These are phyloP conservation scores for Ormyrus labotus DNA, from an alignment of 2,888 invertebrate species.

Conservation along the genomic window DNA sequence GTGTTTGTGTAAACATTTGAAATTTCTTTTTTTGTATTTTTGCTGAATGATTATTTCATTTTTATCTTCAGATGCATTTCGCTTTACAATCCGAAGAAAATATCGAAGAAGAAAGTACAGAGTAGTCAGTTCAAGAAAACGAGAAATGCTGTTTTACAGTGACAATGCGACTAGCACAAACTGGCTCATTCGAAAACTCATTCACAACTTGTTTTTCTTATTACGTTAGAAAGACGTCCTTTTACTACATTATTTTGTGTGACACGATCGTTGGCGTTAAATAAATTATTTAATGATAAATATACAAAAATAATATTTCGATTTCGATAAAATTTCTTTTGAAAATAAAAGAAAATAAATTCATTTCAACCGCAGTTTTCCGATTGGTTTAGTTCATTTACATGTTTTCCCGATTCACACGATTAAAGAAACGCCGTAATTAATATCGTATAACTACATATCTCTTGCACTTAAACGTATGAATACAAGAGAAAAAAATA, in stretches of 20 bases:
- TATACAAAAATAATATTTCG: constrained; percentile 51
- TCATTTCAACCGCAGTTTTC: constrained; percentile 10
- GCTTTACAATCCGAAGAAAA: constrained; percentile 27
- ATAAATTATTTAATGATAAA: constrained; percentile 53
- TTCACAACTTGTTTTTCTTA: constrained; percentile 29
- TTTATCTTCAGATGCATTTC: constrained; percentile 24
- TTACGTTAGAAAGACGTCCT: constrained; percentile 45
- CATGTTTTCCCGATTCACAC: constrained; percentile 36
- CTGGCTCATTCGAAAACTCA: constrained; percentile 57
- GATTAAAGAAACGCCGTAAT: constrained; percentile 39
- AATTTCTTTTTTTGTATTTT: constrained; percentile 21
- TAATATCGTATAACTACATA: constrained; percentile 45
- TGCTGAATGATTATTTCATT: constrained; percentile 37
- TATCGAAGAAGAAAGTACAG: constrained; percentile 49
- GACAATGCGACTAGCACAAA: constrained; percentile 59
- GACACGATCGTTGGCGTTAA: constrained; percentile 32
- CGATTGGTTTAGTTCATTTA: constrained; percentile 5
- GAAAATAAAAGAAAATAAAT: constrained; percentile 44
- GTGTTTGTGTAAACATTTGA: constrained; percentile 45
- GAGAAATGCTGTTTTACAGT: constrained; percentile 47
- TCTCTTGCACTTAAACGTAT: constrained; percentile 42
- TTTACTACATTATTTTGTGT: constrained; percentile 41
- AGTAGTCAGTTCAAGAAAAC: constrained; percentile 48
- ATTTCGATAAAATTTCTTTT: constrained; percentile 50
- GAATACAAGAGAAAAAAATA: constrained; percentile 29